Conservation (phyloP, 2,113 vertebrate genomes). For the Monarcha castaneiventris region DNA sequence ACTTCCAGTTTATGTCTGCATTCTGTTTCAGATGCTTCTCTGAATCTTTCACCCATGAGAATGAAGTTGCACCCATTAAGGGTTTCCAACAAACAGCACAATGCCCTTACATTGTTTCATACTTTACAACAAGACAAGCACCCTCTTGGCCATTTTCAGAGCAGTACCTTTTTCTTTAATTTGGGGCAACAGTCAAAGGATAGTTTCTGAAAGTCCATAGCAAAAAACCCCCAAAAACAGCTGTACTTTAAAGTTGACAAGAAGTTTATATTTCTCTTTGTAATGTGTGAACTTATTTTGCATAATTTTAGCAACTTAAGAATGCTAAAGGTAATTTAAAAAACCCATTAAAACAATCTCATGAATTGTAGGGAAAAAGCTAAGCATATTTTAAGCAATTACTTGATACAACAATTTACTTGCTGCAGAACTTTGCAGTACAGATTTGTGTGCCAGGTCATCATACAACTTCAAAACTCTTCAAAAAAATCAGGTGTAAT, state of each 20-base stretch:
- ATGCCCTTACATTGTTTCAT: background rate
- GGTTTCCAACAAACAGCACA: background rate
- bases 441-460: background rate
- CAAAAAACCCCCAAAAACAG: background rate
- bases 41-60: background rate
- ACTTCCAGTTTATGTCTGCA: background rate
- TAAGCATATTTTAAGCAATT: background rate
- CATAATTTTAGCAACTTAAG: background rate
- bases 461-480: background rate
- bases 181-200: background rate
- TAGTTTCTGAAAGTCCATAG: background rate
- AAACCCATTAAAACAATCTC: background rate
- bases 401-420: background rate
- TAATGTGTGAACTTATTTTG: background rate
- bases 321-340: background rate
- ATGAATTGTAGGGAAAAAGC: background rate
- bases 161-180: background rate
- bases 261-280: background rate
- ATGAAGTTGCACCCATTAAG: background rate
- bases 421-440: background rate
- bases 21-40: background rate
- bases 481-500: background rate
- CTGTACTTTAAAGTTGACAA: background rate
- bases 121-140: rapidly evolving
- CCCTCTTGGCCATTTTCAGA: background rate